Conservation (phyloP, 1,140 invertebrate genomes). For the Drosophila bipectinata region DNA sequence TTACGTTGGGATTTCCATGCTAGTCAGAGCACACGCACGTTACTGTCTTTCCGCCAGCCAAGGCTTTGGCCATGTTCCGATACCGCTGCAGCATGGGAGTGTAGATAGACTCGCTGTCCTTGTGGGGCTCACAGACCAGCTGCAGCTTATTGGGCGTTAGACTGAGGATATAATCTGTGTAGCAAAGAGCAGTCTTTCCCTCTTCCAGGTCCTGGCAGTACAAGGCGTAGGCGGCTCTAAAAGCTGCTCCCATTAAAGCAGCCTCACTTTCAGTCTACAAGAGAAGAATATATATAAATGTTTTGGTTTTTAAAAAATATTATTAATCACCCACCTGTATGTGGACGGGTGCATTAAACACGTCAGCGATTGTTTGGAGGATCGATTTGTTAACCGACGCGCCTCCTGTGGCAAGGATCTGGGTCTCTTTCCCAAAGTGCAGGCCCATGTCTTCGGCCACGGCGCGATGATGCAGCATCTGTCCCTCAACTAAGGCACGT, state of each 20-base stretch:
- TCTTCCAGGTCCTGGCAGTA: conserved; percentile 47
- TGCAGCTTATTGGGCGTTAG: conserved; percentile 70
- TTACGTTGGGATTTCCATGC: conserved; percentile 8
- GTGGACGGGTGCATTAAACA: conserved; percentile 96
- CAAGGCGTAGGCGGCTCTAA: conserved; percentile 90
- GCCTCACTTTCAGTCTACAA: conserved; percentile 91
- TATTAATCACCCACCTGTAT: conserved; percentile 86
- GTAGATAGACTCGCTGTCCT: conserved; percentile 88
- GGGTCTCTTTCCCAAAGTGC: conserved; percentile 84
- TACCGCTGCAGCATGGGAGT: conserved; percentile 87
- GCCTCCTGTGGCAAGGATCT: conserved; percentile 95
- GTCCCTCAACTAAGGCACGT: conserved; percentile 95
- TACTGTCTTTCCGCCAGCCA: conserved; percentile 12
- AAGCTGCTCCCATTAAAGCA: conserved; percentile 92
- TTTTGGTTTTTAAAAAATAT: no score
- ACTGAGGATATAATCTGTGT: conserved; percentile 70
- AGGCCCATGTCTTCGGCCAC: conserved; percentile 94
- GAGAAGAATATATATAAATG: no score
- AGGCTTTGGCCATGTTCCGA: conserved; percentile 83
- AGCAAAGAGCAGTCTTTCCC: conserved; percentile 24
- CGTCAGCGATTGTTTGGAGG: conserved; percentile 94
- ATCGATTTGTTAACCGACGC: conserved; percentile 93
- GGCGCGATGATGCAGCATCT: conserved; percentile 92
- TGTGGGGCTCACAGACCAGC: conserved; percentile 86
- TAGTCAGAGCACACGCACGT: conserved; percentile 1